phyloP scores from a whole-genome alignment of 2,888 invertebrate species.

The Drosophila phalerata region DNA sequence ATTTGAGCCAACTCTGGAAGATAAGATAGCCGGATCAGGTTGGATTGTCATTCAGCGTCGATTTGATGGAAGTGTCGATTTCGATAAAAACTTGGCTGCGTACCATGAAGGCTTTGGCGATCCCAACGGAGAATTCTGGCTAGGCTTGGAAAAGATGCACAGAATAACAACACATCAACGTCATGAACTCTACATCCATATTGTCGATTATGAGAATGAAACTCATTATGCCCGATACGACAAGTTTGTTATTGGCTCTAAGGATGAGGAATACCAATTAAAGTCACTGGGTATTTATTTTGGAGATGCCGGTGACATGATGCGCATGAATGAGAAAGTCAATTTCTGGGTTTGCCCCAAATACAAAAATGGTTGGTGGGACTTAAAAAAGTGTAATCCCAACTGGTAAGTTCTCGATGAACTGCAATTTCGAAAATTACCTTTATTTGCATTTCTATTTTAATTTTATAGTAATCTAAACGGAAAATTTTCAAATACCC shows the following conservation, averaged over 20 bases:
- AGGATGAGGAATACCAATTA: constrained; percentile 14
- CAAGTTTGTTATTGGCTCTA: constrained; percentile 87
- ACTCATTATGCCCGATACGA: constrained; percentile 87
- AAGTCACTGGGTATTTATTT: constrained; percentile 68
- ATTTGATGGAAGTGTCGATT: constrained; percentile 88
- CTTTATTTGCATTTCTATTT: background rate
- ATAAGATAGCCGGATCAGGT: constrained; percentile 87
- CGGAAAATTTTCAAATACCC: constrained; percentile 24
- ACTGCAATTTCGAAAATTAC: background rate
- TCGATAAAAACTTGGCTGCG: constrained; percentile 88
- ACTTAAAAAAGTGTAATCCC: constrained; percentile 25
- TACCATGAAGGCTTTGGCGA: constrained; percentile 90
- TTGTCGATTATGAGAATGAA: constrained; percentile 88
- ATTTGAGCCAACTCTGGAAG: constrained; percentile 70
- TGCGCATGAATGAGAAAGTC: constrained; percentile 17
- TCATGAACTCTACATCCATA: constrained; percentile 87
- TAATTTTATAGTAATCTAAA: constrained; percentile 18
- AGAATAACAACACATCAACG: constrained; percentile 80
- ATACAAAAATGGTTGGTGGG: constrained; percentile 33
- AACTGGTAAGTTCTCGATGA: constrained; percentile 5
- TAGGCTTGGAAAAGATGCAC: constrained; percentile 89
- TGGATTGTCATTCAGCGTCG: constrained; percentile 90
- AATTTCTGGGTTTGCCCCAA: constrained; percentile 28
- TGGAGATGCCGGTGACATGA: constrained; percentile 23
- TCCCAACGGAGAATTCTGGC: constrained; percentile 89